Conservation (phyloP, 2,888 invertebrate genomes). For the Endomychus coccineus region DNA sequence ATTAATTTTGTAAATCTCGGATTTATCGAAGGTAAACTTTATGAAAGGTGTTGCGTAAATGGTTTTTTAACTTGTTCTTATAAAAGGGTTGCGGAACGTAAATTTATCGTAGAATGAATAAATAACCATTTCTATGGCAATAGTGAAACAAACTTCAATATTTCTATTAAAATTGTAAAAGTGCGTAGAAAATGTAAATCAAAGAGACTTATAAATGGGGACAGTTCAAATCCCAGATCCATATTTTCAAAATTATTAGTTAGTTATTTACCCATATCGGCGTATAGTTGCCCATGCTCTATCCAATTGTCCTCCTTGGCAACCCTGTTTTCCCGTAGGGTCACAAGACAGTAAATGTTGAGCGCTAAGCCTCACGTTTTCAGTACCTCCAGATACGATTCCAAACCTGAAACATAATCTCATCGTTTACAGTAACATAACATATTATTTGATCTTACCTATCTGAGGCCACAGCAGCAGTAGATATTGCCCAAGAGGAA, state of each 20-base stretch:
- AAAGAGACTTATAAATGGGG: neutral
- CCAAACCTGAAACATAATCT: constrained; percentile 52
- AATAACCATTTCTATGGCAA: too few relatives aligned
- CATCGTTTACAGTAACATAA: neutral
- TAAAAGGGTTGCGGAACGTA: too few relatives aligned
- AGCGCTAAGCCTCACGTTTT: constrained; percentile 64
- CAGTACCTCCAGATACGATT: constrained; percentile 76
- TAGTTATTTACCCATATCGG: constrained; percentile 59
- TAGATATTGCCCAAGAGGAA: constrained; percentile 89
- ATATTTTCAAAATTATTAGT: too few relatives aligned
- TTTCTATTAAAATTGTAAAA: constrained; percentile 2
- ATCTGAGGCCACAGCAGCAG: constrained; percentile 73
- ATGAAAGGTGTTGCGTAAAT: too few relatives aligned
- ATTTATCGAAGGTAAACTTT: too few relatives aligned
- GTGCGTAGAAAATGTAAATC: neutral
- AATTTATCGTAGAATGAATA: too few relatives aligned
- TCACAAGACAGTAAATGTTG: constrained; percentile 87
- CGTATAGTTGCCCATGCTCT: constrained; percentile 86
- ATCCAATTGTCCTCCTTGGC: constrained; percentile 83
- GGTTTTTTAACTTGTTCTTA: too few relatives aligned
- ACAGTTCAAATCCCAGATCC: too few relatives aligned
- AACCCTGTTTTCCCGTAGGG: constrained; percentile 67
- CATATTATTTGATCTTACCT: constrained; percentile 43
- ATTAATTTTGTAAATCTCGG: too few relatives aligned
- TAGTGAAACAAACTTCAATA: too few relatives aligned